These are phyloP conservation scores for Peromyscus polionotus DNA, from an alignment of 2,113 vertebrate genomes.

Conservation along the genomic window DNA sequence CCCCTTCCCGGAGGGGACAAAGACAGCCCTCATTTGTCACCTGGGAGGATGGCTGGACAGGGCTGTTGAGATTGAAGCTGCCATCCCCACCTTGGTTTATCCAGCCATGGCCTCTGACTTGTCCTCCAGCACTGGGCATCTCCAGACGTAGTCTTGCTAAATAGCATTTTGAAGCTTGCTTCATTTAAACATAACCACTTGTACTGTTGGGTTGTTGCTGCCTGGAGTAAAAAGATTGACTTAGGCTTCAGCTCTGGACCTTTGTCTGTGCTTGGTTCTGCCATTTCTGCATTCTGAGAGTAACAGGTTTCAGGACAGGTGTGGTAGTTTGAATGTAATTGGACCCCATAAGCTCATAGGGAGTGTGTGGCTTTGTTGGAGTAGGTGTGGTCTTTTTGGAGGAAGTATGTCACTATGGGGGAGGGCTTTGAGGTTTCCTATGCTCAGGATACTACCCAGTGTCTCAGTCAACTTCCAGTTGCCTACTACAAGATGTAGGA, in stretches of 20 bases:
- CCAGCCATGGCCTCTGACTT: background rate
- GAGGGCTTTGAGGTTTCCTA: no score
- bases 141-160: background rate
- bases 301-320: background rate
- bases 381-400: no score
- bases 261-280: background rate
- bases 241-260: background rate
- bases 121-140: accelerated
- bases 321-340: background rate
- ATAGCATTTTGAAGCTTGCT: background rate
- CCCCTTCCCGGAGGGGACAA: background rate
- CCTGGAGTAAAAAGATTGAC: background rate
- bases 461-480: background rate
- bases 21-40: background rate
- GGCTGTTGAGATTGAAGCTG: background rate
- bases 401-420: no score
- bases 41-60: background rate
- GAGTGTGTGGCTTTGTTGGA: no score
- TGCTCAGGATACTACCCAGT: background rate
- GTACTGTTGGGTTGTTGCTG: background rate
- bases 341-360: background rate
- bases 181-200: background rate
- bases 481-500: background rate
- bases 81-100: accelerated
- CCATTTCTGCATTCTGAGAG: background rate